Percentiles rank a stretch among this genome's conserved stretches.
Conservation (phyloP, 2,113 vertebrate species). For the Xenopus laevis region DNA sequence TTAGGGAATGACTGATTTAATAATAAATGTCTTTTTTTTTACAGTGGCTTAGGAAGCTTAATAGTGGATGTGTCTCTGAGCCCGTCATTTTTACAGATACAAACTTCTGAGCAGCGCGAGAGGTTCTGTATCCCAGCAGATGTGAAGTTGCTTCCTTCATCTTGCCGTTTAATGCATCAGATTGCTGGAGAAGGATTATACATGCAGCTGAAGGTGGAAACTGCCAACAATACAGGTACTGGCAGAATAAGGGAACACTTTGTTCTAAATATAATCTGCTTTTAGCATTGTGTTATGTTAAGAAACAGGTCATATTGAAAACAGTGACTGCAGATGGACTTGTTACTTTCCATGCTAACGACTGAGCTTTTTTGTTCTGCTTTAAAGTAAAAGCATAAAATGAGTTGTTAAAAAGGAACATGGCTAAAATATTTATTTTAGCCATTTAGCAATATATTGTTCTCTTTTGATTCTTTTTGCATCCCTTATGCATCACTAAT, state of each 20-base stretch:
- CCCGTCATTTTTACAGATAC: conserved; percentile 59
- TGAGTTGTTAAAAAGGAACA: too few species aligned
- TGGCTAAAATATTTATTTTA: too few species aligned
- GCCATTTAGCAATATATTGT: too few species aligned
- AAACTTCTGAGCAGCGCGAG: conserved; percentile 50
- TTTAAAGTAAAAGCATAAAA: too few species aligned
- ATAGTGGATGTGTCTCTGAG: conserved; percentile 62
- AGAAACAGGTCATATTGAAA: too few species aligned
- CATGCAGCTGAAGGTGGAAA: conserved; percentile 67
- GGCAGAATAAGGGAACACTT: conserved; percentile 4
- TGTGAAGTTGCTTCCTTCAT: conserved; percentile 70
- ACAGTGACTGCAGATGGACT: too few species aligned
- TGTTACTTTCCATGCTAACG: too few species aligned
- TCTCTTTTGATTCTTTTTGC: too few species aligned
- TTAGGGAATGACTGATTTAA: too few species aligned
- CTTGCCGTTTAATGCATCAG: conserved; percentile 63
- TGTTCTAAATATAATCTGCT: background rate
- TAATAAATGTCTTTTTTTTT: conserved; percentile 43
- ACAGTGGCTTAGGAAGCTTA: conserved; percentile 58
- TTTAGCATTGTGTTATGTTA: background rate
- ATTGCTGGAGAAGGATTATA: conserved; percentile 71
- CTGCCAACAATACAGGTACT: conserved; percentile 55
- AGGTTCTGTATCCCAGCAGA: conserved; percentile 67
- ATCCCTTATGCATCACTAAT: background rate
- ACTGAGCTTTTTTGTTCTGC: too few species aligned